phyloP scores from a whole-genome alignment of 1,140 invertebrate genomes.

The Melipona quadrifasciata region DNA sequence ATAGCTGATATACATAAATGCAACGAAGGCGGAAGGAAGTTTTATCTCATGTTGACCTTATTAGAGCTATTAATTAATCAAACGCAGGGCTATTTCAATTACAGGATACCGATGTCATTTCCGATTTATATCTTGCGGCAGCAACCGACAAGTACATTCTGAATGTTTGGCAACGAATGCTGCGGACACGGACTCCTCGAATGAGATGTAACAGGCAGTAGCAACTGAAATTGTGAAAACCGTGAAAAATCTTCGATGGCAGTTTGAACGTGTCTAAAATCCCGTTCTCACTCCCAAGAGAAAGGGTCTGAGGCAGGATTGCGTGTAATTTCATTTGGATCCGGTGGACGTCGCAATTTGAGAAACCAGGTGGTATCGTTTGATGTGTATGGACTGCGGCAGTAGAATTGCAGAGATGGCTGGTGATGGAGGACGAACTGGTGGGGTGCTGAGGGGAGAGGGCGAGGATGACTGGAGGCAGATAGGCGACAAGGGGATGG shows the following conservation, averaged over 20 bases:
- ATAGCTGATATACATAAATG: background rate
- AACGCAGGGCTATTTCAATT: background rate
- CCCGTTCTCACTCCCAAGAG: background rate
- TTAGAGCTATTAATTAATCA: background rate
- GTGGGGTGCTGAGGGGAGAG: constrained; percentile 23
- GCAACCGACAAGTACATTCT: background rate
- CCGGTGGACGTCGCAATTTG: constrained; percentile 51
- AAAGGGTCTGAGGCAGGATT: background rate
- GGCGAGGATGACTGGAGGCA: constrained; percentile 59
- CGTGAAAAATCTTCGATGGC: background rate
- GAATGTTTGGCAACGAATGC: background rate
- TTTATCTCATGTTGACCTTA: background rate
- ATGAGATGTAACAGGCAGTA: background rate
- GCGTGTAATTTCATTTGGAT: constrained; percentile 52
- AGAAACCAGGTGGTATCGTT: constrained; percentile 53
- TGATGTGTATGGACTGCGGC: constrained; percentile 51
- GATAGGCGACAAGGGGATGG: constrained; percentile 56
- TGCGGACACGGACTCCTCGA: background rate
- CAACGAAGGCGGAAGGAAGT: too few species aligned
- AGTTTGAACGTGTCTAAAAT: background rate
- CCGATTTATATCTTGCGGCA: background rate
- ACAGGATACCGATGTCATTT: background rate
- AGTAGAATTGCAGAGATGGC: constrained; percentile 50
- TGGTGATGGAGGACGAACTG: constrained; percentile 33
- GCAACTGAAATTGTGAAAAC: background rate